Evolutionary conservation across 2,888 invertebrate species (phyloP), one percentile per base, ranked within the genome.

Genomic region (Glyphotaelius pellucidus): DNA sequence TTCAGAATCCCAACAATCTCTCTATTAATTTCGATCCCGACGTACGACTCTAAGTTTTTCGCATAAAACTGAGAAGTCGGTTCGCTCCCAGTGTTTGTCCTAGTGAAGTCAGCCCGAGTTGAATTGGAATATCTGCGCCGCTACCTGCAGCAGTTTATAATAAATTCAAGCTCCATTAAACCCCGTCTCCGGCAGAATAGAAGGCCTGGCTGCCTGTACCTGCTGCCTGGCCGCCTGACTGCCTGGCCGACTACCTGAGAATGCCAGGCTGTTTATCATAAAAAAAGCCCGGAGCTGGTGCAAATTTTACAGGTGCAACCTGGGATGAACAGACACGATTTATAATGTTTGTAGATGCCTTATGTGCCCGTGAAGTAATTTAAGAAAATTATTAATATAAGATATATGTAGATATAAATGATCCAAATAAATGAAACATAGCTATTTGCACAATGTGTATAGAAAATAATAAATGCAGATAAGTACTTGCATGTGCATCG

Each of bases 121-220:
- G 87, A 35, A 87, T 52, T 87, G 52, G 19, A 87, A 35, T 52
- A 32, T 47, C 86, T 47, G 67, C 67, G 67, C 67, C 25, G 25
- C 67, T 67, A 67, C 67, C 67, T 67, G 9, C 67, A 67, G 87
- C 30, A 87, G 32, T 67, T 87, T 35, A 87, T 87, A 87, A 87
- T 87, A 87, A 87, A 87, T 87, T 47, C 87, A 87, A 32, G 32
- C 87, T 87, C 87, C 47, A 87, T 87, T 87, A 87, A 86, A 67
- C 31, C 87, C 52, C 67, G 67, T 87, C 87, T 31, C 87, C 87
- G 67, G 32, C 87, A 87, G 87, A 87, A 87, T 67, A 67, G 87
- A 87, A 87, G 32, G 32, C 87, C 32, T 32, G 47, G 25, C 87
- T 87, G 67, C 15, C 31, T 32, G 31, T 38, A 38, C 38, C 38